These are phyloP conservation scores for Gadus macrocephalus DNA, from an alignment of 2,113 vertebrate genomes.

Conservation along the genomic window DNA sequence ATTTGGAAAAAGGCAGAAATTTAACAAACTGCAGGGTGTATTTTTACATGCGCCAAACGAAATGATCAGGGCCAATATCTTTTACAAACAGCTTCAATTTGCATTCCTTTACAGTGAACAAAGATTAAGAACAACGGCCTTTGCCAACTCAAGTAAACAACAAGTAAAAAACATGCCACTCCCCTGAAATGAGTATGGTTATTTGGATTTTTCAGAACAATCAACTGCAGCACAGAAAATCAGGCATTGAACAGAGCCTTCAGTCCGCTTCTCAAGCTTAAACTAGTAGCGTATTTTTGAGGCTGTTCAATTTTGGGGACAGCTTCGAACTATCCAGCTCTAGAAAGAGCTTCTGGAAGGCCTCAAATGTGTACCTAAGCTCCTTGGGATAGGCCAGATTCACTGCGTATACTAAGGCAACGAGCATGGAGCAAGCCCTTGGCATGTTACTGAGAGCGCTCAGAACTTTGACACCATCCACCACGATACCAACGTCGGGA, in stretches of 20 bases:
- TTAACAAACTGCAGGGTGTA: too few species aligned
- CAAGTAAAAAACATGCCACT: too few species aligned
- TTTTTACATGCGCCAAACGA: too few species aligned
- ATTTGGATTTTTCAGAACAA: not conserved
- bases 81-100: too few species aligned
- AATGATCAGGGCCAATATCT: too few species aligned
- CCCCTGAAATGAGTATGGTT: not conserved
- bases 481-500: constrained; percentile 17
- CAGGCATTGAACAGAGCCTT: constrained; percentile 18
- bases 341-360: not conserved
- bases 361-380: constrained; percentile 24
- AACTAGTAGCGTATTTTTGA: constrained; percentile 26
- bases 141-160: too few species aligned
- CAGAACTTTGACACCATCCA: constrained; percentile 15
- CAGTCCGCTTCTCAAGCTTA: not conserved
- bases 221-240: not conserved
- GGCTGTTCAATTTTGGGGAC: constrained; percentile 29
- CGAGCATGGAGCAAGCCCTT: constrained; percentile 24
- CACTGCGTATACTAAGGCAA: constrained; percentile 17
- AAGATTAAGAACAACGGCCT: too few species aligned
- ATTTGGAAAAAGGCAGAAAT: not conserved
- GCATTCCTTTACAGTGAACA: too few species aligned
- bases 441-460: constrained; percentile 15
- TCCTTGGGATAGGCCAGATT: constrained; percentile 29
- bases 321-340: constrained; percentile 29